Evolutionary conservation across 2,888 invertebrate genomes (phyloP), one percentile per base, ranked within the genome.

Genomic region (Apodemia hepburni): DNA sequence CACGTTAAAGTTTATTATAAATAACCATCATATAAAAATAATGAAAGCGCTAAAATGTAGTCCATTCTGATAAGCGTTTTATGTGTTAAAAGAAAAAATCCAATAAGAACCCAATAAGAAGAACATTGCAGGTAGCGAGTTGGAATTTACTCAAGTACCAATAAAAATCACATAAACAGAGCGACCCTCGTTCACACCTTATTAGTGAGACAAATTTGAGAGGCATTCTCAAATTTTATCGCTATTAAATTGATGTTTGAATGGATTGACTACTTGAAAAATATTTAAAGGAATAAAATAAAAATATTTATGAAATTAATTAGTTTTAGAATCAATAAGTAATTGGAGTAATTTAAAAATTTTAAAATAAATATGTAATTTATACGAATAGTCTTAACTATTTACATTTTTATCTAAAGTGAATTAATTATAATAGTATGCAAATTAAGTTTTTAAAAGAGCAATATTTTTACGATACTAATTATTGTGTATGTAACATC

Each of bases 131-230:
- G 83, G 82, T 83, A 80, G 76, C 74, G 68, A 71, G 73, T 75
- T 74, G 77, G 59, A 61, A 58, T 57, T 75, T 66, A 75, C 75
- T 82, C 76, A 79, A 85, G 84, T 83, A 84, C 82, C 84, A 86
- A 87, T 88, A 87, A 89, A 89, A 86, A 76, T 76, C 78, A 82
- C 85, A 85, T 87, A 86, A 89, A 88, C 84, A 72, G 79, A 81
- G 83, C 81, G 85, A 85, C 87, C 84, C 86, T 86, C 84, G 84
- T 88, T 87, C 85, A 78, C 85, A 84, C 84, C 81, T 85, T 85
- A 85, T 88, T 86, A 85, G 82, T 80, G 77, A 76, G 79, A 84
- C 85, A 82, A 79, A 86, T 85, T 85, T 81, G 77, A 84, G 78
- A 81, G 79, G 75, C 80, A 81, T 81, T 81, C 73, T 51, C 78